Evolutionary conservation across 2,888 invertebrate genomes (phyloP).

Genomic region (Mythimna vitellina): DNA sequence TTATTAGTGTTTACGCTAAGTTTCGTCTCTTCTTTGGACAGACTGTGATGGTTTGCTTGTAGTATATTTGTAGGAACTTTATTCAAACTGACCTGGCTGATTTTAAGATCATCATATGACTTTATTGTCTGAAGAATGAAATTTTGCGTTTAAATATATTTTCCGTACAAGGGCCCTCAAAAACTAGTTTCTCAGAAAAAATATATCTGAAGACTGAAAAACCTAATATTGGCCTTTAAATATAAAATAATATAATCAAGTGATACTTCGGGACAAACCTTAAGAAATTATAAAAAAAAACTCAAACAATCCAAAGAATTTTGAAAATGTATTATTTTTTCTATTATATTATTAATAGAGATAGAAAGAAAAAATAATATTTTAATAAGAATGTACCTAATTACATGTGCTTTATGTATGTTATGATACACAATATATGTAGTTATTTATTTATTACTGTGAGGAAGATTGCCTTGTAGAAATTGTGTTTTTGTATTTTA

Average conservation of each 20-base stretch:
- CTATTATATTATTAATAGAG: neutral
- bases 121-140: neutral
- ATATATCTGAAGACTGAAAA: neutral
- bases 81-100: neutral
- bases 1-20: neutral
- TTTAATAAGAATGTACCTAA: neutral
- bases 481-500: slow-evolving; percentile 32
- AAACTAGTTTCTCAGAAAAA: neutral
- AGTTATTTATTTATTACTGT: slow-evolving; percentile 39
- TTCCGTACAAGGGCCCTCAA: neutral
- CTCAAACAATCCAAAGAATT: neutral
- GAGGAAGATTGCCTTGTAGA: slow-evolving; percentile 11
- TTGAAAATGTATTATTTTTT: neutral
- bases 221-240: too few species aligned
- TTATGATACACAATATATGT: neutral
- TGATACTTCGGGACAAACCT: slow-evolving; percentile 26
- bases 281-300: slow-evolving; percentile 1
- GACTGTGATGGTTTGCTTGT: slow-evolving; percentile 31
- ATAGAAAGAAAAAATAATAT: neutral
- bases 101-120: neutral
- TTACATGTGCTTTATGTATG: slow-evolving; percentile 15
- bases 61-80: slow-evolving; percentile 30
- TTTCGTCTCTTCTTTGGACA: neutral
- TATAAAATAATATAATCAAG: neutral
- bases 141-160: neutral